Evolutionary conservation across 2,888 invertebrate species (phyloP), one percentile per base, ranked within the genome.

Genomic region (Cremastobaeus sp.): DNA sequence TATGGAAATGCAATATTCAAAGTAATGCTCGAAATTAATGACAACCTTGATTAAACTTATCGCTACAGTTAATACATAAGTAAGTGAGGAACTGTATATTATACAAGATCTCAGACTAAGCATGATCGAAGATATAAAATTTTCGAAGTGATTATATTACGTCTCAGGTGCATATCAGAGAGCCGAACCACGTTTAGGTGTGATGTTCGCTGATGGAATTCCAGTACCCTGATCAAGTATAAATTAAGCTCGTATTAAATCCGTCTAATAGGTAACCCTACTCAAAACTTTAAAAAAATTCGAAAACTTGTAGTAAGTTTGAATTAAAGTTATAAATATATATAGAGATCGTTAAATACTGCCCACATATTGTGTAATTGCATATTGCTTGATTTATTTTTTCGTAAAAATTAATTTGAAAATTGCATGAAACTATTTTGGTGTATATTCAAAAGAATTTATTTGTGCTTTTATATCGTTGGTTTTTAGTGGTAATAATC

Each of bases 161-260:
- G 18, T 47, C 37, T 52, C 25, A 21, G 25, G 17, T 11, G 37
- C 17, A 52, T 35, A 52, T 37, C 25, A 21, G 18, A 25, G n/a
- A 52, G 35, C 39, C 15, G 52, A 39, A 52, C 39, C 37, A 28
- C 25, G 37, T 37, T n/a, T 17, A 9, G 11, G n/a, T 52, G 11
- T 18, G 52, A 52, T 52, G 37, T 14, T 37, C 11, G 41, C 1
- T 55, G 55, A 55, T 55, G 55, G 28, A 55, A 55, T 41, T 55
- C 17, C 30, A 18, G 41, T 25, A 41, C 17, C 20, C 18, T 30
- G 50, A 34, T 52, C 50, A 52, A 52, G 14, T 35, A 21, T 18
- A 52, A 35, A 52, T 52, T 34, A 52, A 34, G 21, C 21, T 30
- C 20, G 3, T 5, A 52, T 52, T 52, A 35, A 52, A 52, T 52